Base-by-base conservation (phyloP, 2,113 vertebrate genomes). In the Apteryx mantelli region DNA sequence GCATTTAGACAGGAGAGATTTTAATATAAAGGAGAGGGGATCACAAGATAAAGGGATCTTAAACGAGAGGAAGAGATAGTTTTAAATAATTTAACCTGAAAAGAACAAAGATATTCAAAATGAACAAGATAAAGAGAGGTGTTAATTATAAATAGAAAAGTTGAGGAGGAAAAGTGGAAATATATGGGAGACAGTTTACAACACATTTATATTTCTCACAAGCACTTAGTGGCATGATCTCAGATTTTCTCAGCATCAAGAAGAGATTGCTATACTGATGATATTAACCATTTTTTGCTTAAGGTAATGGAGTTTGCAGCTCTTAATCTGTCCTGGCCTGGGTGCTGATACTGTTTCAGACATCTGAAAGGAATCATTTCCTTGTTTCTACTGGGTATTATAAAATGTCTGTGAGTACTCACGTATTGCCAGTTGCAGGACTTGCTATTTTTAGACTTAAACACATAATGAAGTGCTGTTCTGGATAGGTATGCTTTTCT, bases 81-180 rank as follows among this genome's bases (percentile, higher is more conserved):
- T 71, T 89, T 98, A 95, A 98, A 97, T 98, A 97, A 95, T 97
- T 98, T 95, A 97, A 56, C 78, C 81, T 79, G 88, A 82, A 96
- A 95, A 95, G 93, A 97, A 96, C 96, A 96, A 97, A 97, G 96
- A 91, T 95, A 94, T 81, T 95, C 91, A 81, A 82, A 89, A 96
- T 87, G 96, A 97, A 82, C 91, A 93, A 96, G 97, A 98, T 97
- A 96, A 98, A 98, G 96, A 90, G 96, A 88, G 90, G 53, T 97
- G 96, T 96, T 97, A 97, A 97, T 97, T 97, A 97, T 96, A 95
- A 97, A 97, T 96, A 95, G 91, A 96, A 86, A 93, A 96, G 78
- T 94, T 96, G 95, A 97, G 68, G 76, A 96, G 96, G 88, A 88
- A 97, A 97, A 97, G 95, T 98, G 96, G 93, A 96, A 95, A 94